phyloP scores from a whole-genome alignment of 1,140 invertebrate species.

The Drosophila orosa region DNA sequence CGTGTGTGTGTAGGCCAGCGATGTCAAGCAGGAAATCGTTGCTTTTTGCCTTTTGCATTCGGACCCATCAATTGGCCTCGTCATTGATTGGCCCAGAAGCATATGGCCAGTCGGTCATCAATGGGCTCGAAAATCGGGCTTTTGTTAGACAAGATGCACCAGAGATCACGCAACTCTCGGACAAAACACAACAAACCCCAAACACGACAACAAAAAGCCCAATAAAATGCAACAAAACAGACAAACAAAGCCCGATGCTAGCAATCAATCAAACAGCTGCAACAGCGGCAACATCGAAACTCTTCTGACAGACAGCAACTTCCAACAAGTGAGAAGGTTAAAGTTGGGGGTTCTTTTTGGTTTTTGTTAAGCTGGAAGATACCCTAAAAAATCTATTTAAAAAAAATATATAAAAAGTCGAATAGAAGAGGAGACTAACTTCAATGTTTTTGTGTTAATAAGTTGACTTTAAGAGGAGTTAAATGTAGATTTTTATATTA shows the following conservation, averaged over 20 bases:
- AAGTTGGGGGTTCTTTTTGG: background rate
- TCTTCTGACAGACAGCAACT: constrained; percentile 70
- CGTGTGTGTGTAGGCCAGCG: constrained; percentile 37
- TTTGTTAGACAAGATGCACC: constrained; percentile 45
- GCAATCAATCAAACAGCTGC: constrained; percentile 84
- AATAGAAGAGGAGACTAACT: no score
- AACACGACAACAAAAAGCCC: constrained; percentile 7
- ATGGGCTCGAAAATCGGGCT: constrained; percentile 28
- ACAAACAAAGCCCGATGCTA: constrained; percentile 62
- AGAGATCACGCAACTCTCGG: constrained; percentile 29
- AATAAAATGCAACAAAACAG: constrained; percentile 29
- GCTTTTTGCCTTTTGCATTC: constrained; percentile 26
- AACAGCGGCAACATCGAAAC: constrained; percentile 62
- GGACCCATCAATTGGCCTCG: constrained; percentile 33
- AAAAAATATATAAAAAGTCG: no score
- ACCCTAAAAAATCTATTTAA: background rate
- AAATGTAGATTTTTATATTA: no score
- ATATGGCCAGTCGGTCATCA: constrained; percentile 43
- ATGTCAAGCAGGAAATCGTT: constrained; percentile 66
- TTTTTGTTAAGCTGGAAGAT: background rate
- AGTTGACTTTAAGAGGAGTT: no score
- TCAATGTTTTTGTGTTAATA: no score
- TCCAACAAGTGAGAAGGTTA: constrained; percentile 37
- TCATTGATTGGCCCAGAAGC: constrained; percentile 37
- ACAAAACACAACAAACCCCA: constrained; percentile 2